Evolutionary conservation across 2,888 invertebrate species (phyloP).

Genomic region (Cryptophagus acutangulus): DNA sequence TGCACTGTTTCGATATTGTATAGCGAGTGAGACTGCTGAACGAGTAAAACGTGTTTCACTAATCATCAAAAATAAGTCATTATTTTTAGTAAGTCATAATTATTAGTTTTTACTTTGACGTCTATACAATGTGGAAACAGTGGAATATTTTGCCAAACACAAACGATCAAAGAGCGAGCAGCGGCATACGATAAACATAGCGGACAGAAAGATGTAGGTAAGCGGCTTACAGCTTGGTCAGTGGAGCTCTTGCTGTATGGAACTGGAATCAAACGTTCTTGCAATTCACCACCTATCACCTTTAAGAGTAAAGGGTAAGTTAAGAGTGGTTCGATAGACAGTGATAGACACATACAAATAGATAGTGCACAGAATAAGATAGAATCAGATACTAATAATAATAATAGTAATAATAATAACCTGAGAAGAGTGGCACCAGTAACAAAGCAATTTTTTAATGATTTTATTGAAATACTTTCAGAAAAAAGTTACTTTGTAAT

Average conservation of each 20-base stretch:
- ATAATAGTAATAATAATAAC: too few species aligned
- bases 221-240: slow-evolving; percentile 99
- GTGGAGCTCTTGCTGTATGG: slow-evolving; percentile 99
- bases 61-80: too few species aligned
- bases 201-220: slow-evolving; percentile 55
- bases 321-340: slow-evolving; percentile 63
- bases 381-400: slow-evolving; percentile 56
- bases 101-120: too few species aligned
- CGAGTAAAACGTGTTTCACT: too few species aligned
- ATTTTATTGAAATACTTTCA: neutral
- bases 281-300: slow-evolving; percentile 99
- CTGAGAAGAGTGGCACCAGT: slow-evolving; percentile 30
- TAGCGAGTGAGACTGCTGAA: too few species aligned
- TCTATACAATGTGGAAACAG: slow-evolving; percentile 40
- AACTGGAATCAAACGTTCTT: slow-evolving; percentile 99
- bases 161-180: slow-evolving; percentile 48
- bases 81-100: too few species aligned
- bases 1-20: slow-evolving; percentile 37
- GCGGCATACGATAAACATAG: slow-evolving; percentile 48
- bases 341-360: slow-evolving; percentile 50
- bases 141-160: slow-evolving; percentile 42
- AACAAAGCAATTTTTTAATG: slow-evolving; percentile 3
- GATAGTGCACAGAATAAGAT: slow-evolving; percentile 49
- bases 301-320: slow-evolving; percentile 89
- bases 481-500: neutral